Evolutionary conservation across 2,113 vertebrate species (phyloP).

Genomic region (Eolophus roseicapilla): DNA sequence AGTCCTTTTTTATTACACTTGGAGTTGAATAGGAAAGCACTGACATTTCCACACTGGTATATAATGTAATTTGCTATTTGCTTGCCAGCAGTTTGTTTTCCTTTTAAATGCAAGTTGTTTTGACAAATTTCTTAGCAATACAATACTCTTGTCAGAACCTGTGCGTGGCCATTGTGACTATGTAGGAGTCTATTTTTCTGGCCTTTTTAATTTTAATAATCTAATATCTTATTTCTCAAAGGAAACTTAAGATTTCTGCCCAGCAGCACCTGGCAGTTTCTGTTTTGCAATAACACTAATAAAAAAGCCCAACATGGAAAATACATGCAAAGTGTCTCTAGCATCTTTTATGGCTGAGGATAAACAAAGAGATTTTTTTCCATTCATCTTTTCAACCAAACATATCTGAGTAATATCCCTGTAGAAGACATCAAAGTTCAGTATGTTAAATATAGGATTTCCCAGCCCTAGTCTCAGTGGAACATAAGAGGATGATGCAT

Average conservation of each 20-base stretch:
- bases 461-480: conserved; percentile 30
- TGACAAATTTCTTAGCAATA: conserved; percentile 43
- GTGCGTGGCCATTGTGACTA: not conserved
- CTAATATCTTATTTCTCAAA: conserved; percentile 26
- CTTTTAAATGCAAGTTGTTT: conserved; percentile 18
- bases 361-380: conserved; percentile 62
- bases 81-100: conserved; percentile 41
- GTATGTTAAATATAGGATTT: conserved; percentile 67
- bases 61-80: conserved; percentile 29
- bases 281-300: conserved; percentile 55
- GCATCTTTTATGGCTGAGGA: conserved; percentile 51
- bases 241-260: conserved; percentile 36
- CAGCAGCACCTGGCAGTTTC: conserved; percentile 35
- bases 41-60: conserved; percentile 30
- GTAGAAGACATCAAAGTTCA: conserved; percentile 68
- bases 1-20: conserved; percentile 12
- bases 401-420: conserved; percentile 40
- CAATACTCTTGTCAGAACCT: conserved; percentile 20
- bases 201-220: conserved; percentile 14
- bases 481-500: conserved; percentile 49
- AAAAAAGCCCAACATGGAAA: not conserved
- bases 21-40: not conserved
- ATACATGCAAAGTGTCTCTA: conserved; percentile 37
- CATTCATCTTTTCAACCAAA: conserved; percentile 46
- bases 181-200: conserved; percentile 13